Percentiles rank a stretch among this genome's conserved stretches.
Evolutionary conservation across 2,797 vertebrate species (phyloP).

Genomic region (Pteronotus mesoamericanus): DNA sequence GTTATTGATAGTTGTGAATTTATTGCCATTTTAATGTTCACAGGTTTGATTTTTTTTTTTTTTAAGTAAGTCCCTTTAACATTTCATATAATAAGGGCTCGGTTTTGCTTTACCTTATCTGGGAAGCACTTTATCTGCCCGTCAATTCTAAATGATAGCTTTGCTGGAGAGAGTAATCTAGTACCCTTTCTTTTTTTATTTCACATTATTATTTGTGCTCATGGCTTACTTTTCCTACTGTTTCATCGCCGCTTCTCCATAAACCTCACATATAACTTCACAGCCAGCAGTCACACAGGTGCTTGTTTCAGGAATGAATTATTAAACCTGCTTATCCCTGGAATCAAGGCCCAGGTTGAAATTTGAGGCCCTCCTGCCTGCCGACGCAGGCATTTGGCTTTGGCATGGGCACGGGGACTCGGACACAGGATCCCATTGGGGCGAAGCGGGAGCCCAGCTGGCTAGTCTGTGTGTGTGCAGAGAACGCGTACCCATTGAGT

Average conservation of each 20-base stretch:
- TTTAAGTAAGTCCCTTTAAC: not conserved
- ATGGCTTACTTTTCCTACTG: not conserved
- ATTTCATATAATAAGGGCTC: not conserved
- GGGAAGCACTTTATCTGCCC: not conserved
- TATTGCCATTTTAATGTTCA: not conserved
- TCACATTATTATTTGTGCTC: not conserved
- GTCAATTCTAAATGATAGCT: not conserved
- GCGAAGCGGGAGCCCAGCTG: not conserved
- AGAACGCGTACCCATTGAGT: not conserved
- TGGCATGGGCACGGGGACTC: not conserved
- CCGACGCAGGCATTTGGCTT: not conserved
- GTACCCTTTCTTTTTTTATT: not conserved
- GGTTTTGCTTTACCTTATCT: not conserved
- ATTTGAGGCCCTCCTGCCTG: slow-evolving; percentile 4
- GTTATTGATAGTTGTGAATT: not conserved
- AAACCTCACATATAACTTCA: not conserved
- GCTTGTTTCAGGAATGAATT: slow-evolving; percentile 34
- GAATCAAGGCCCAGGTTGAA: not conserved
- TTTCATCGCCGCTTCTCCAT: not conserved
- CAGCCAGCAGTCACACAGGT: not conserved
- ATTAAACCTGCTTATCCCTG: slow-evolving; percentile 26
- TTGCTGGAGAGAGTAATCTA: not conserved
- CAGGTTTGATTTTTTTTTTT: not conserved
- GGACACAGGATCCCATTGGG: not conserved
- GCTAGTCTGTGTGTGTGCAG: not conserved